A percentile compares a stretch with the other conserved stretches of the same genome.
phyloP scores from a whole-genome alignment of 2,797 vertebrate species.

The Sphenodon punctatus region DNA sequence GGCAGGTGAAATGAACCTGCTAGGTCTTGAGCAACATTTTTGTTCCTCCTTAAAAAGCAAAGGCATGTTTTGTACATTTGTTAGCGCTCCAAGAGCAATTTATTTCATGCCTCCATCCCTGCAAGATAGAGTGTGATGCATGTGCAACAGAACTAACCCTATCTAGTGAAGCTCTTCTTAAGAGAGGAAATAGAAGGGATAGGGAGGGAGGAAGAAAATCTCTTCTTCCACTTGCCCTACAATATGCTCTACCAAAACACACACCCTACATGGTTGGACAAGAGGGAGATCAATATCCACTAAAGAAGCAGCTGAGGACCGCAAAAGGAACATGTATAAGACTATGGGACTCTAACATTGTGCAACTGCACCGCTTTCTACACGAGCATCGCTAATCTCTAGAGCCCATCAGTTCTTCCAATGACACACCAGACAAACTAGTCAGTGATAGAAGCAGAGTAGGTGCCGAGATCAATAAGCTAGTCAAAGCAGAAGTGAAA shows the following conservation, averaged over 20 bases:
- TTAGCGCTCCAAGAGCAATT: neutral
- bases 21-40: constrained; percentile 3
- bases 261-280: neutral
- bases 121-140: neutral
- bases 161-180: neutral
- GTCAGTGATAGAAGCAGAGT: neutral
- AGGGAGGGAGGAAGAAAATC: neutral
- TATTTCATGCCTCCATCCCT: constrained; percentile 24
- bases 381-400: neutral
- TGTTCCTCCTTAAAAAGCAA: neutral
- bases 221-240: neutral
- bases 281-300: neutral
- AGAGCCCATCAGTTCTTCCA: neutral
- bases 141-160: neutral
- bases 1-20: constrained; percentile 21
- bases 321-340: neutral
- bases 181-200: neutral
- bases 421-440: accelerated
- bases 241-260: neutral
- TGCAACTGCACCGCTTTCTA: neutral
- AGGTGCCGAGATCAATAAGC: neutral
- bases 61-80: constrained; percentile 25
- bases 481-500: neutral
- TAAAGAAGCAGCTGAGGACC: neutral
- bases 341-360: neutral